These are phyloP conservation scores for Cephus nigrinus DNA, from an alignment of 2,888 invertebrate genomes.

Conservation along the genomic window DNA sequence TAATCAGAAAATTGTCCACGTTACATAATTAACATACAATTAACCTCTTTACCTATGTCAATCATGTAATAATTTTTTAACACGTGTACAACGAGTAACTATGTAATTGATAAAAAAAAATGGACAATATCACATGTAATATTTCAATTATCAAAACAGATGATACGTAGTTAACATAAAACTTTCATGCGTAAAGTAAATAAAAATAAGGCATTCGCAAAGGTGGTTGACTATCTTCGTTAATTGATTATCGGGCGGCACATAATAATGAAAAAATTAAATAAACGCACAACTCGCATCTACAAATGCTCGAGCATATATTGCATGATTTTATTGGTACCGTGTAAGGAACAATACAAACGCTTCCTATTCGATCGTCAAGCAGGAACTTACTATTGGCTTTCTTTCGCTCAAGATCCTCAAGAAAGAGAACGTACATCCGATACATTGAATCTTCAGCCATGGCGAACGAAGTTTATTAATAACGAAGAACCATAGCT, in stretches of 20 bases:
- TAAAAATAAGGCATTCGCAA: not conserved
- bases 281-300: too few relatives aligned
- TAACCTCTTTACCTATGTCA: too few relatives aligned
- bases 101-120: not conserved
- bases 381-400: not conserved
- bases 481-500: too few relatives aligned
- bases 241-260: too few relatives aligned
- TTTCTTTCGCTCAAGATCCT: not conserved
- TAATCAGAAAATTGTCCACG: slow-evolving; percentile 28
- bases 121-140: not conserved
- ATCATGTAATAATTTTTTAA: too few relatives aligned
- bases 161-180: not conserved
- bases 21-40: not conserved
- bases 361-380: not conserved
- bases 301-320: not conserved
- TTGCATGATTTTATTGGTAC: not conserved
- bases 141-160: too few relatives aligned
- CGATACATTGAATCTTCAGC: not conserved
- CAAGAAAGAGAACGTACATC: not conserved
- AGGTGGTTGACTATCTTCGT: too few relatives aligned
- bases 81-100: not conserved
- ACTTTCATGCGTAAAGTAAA: not conserved
- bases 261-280: too few relatives aligned
- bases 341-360: not conserved
- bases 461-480: not conserved